These are phyloP conservation scores for Drosophila rubida DNA, from an alignment of 2,888 invertebrate genomes.

Conservation along the genomic window DNA sequence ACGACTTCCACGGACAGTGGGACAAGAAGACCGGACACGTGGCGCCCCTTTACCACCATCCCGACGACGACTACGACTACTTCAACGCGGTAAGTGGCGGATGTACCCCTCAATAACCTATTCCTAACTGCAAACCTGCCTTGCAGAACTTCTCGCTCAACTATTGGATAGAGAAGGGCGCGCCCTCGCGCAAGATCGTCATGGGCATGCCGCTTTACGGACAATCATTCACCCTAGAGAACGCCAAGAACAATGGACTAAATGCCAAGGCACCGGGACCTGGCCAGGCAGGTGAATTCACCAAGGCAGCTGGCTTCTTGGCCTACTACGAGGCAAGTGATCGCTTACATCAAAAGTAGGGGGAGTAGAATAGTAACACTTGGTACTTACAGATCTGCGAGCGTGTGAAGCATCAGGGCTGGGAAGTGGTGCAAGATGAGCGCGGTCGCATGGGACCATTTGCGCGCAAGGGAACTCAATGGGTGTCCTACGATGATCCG, in stretches of 20 bases:
- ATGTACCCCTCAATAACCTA: not conserved
- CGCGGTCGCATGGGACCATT: conserved; percentile 93
- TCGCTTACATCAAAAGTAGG: no score
- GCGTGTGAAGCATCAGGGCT: conserved; percentile 90
- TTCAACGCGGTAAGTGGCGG: conserved; percentile 90
- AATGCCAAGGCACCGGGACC: conserved; percentile 91
- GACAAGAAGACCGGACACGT: conserved; percentile 96
- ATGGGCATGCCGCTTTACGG: conserved; percentile 97
- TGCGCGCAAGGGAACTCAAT: conserved; percentile 94
- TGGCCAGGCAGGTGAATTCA: conserved; percentile 94
- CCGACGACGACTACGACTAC: conserved; percentile 92
- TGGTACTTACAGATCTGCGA: conserved; percentile 89
- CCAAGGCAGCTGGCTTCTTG: conserved; percentile 93
- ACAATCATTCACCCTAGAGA: conserved; percentile 91
- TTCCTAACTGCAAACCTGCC: not conserved
- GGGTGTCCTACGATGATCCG: conserved; percentile 95
- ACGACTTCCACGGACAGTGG: conserved; percentile 97
- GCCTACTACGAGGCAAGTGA: conserved; percentile 92
- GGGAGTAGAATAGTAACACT: no score
- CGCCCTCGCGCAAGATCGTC: conserved; percentile 91
- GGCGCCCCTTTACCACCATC: conserved; percentile 93
- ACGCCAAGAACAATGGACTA: conserved; percentile 88
- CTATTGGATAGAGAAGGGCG: conserved; percentile 95
- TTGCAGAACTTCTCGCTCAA: conserved; percentile 92
- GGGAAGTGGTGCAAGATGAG: conserved; percentile 92